A percentile compares a stretch with the other conserved stretches of the same genome.
Conservation (phyloP, 1,140 invertebrate species). For the Phymastichus coffea region DNA sequence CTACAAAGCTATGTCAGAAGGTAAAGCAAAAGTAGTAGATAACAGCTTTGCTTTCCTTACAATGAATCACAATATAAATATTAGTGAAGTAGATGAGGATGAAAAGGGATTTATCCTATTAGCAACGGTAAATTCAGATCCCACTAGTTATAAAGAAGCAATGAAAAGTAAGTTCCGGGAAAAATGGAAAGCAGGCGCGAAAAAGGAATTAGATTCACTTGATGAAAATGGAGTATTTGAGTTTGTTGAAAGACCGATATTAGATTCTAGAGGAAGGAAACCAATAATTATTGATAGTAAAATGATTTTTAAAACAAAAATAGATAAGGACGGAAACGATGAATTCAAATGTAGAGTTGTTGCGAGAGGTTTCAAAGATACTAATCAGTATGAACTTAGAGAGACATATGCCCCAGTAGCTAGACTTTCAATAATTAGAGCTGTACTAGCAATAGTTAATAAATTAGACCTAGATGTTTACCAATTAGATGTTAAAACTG, state of each 20-base stretch:
- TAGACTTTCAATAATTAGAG: background rate
- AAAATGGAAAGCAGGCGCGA: background rate
- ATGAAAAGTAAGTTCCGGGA: background rate
- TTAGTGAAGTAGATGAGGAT: no score
- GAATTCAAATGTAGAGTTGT: constrained; percentile 10
- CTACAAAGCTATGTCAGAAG: no score
- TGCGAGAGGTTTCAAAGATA: constrained; percentile 1
- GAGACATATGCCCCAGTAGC: background rate
- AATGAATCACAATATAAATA: no score
- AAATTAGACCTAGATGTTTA: background rate
- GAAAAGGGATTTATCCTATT: no score
- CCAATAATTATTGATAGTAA: background rate
- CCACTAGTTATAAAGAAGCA: background rate
- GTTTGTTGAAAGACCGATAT: background rate
- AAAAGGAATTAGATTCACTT: background rate
- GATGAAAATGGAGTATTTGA: background rate
- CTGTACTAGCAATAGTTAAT: background rate
- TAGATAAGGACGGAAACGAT: background rate
- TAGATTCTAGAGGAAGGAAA: background rate
- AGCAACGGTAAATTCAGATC: background rate
- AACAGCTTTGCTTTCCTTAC: no score
- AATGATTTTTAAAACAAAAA: background rate
- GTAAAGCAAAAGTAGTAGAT: no score
- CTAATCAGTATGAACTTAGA: background rate
- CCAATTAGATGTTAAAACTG: background rate